phyloP scores from a whole-genome alignment of 2,797 vertebrate genomes.

The Myotis myotis region DNA sequence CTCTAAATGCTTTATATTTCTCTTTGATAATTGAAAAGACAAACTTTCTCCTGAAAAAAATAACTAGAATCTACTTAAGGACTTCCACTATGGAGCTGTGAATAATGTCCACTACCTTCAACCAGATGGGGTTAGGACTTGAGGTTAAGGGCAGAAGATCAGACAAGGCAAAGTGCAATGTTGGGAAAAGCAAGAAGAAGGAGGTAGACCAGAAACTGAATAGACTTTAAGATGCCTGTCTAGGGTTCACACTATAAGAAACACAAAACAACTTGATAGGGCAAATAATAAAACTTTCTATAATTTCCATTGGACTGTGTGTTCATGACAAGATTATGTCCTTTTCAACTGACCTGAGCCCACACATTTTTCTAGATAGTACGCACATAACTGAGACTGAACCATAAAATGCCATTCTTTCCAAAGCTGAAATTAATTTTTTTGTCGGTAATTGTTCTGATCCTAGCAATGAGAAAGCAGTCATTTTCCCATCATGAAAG shows the following conservation, averaged over 20 bases:
- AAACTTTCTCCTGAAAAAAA: background rate
- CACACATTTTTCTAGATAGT: background rate
- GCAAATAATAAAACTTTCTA: background rate
- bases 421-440: constrained; percentile 23
- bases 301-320: background rate
- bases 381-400: background rate
- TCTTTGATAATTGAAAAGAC: background rate
- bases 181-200: background rate
- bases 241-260: background rate
- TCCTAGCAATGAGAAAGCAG: background rate
- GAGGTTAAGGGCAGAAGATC: background rate
- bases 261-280: too few relatives aligned
- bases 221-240: background rate
- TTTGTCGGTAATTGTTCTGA: constrained; percentile 34
- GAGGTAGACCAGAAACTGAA: background rate
- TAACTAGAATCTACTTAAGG: background rate
- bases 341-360: background rate
- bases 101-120: background rate
- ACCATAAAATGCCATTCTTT: background rate
- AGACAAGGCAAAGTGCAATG: background rate
- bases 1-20: background rate
- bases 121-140: background rate
- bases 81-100: background rate
- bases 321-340: background rate
- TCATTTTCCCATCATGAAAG: background rate